phyloP scores from a whole-genome alignment of 2,888 invertebrate species.

The Nysson spinosus region DNA sequence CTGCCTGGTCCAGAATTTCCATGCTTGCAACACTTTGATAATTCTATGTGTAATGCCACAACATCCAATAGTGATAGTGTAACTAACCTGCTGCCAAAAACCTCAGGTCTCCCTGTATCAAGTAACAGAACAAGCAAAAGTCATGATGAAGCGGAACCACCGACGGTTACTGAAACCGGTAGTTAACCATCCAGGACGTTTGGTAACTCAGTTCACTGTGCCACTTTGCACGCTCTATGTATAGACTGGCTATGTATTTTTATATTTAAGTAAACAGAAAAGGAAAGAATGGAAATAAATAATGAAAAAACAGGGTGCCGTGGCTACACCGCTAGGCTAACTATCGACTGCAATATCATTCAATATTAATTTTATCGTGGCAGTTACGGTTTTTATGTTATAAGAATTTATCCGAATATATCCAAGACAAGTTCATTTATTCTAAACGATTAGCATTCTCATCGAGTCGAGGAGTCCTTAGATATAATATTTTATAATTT shows the following conservation, averaged over 20 bases:
- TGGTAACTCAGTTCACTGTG: constrained; percentile 75
- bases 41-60: constrained; percentile 62
- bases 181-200: constrained; percentile 75
- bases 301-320: constrained; percentile 57
- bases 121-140: constrained; percentile 65
- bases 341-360: constrained; percentile 14
- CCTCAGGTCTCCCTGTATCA: constrained; percentile 66
- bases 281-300: constrained; percentile 50
- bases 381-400: too few relatives aligned
- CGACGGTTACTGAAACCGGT: constrained; percentile 65
- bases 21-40: constrained; percentile 69
- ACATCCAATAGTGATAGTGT: constrained; percentile 71
- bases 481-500: too few relatives aligned
- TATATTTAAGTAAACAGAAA: constrained; percentile 74
- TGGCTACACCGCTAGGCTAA: constrained; percentile 59
- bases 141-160: constrained; percentile 64
- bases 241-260: constrained; percentile 78
- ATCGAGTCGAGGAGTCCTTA: too few relatives aligned
- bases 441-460: too few relatives aligned
- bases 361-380: too few relatives aligned
- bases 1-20: constrained; percentile 72
- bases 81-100: constrained; percentile 72
- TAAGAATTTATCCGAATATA: too few relatives aligned
- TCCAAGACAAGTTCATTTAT: too few relatives aligned
- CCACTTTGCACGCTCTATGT: constrained; percentile 77